Conservation (phyloP, 2,797 vertebrate species). For the Acropternis orthonyx region DNA sequence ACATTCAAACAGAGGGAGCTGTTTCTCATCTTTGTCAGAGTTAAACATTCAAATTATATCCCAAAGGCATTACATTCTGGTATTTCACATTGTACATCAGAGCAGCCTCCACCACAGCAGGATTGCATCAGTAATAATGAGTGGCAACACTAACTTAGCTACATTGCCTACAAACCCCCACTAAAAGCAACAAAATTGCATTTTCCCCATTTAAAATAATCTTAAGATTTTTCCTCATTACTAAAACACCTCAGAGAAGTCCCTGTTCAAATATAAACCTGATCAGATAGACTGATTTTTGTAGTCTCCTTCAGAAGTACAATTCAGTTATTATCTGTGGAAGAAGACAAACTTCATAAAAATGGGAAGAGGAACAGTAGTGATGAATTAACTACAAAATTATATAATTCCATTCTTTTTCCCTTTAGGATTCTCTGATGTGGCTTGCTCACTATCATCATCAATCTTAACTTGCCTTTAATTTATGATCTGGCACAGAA, state of each 20-base stretch:
- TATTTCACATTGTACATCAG: background rate
- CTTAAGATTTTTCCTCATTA: background rate
- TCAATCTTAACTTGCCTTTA: background rate
- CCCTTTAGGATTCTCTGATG: background rate
- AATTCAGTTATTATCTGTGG: background rate
- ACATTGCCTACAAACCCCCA: background rate
- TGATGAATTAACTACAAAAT: background rate
- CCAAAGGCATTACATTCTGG: background rate
- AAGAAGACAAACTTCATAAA: background rate
- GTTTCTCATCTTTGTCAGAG: background rate
- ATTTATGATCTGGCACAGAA: background rate
- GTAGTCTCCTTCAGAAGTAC: background rate
- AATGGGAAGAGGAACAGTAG: fast-evolving
- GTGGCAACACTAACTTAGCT: background rate
- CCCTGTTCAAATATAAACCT: background rate
- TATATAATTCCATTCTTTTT: background rate
- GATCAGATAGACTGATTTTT: background rate
- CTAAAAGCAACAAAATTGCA: background rate
- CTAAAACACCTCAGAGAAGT: background rate
- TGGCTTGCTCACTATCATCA: background rate
- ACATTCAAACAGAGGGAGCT: background rate
- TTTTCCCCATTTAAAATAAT: background rate
- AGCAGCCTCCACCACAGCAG: background rate
- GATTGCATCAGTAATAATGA: background rate
- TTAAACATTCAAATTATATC: background rate